These are phyloP conservation scores for Polypterus senegalus DNA, from an alignment of 2,113 vertebrate genomes.

Conservation along the genomic window DNA sequence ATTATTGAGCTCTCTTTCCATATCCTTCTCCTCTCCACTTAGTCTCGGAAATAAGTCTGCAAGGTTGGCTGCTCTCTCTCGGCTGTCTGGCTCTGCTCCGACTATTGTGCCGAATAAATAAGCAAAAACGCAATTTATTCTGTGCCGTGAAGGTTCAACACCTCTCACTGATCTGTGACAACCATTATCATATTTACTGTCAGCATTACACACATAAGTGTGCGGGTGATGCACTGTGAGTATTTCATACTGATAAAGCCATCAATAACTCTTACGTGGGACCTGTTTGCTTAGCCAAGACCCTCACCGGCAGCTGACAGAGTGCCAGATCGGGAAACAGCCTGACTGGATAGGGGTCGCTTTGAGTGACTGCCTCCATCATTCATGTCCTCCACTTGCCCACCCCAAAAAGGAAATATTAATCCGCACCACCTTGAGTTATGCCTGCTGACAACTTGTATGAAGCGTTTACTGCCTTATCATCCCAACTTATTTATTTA, in stretches of 20 bases:
- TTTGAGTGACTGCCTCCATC: constrained; percentile 24
- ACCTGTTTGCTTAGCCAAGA: constrained; percentile 34
- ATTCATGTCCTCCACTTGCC: constrained; percentile 15
- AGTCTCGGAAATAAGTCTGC: constrained; percentile 36
- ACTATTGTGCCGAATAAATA: constrained; percentile 57
- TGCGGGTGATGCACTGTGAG: constrained; percentile 55
- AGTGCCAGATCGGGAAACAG: constrained; percentile 21
- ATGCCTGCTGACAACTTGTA: constrained; percentile 24
- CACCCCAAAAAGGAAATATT: constrained; percentile 14
- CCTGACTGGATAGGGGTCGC: constrained; percentile 22
- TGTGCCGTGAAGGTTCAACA: constrained; percentile 51
- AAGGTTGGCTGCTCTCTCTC: constrained; percentile 35
- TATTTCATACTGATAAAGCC: constrained; percentile 61
- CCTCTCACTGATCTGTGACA: constrained; percentile 63
- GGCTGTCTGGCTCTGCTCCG: constrained; percentile 32
- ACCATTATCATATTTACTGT: constrained; percentile 74
- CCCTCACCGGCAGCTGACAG: constrained; percentile 22
- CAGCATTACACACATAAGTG: constrained; percentile 60
- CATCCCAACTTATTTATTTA: constrained; percentile 28
- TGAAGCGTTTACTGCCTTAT: constrained; percentile 31
- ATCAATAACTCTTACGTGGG: constrained; percentile 58
- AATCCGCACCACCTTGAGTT: constrained; percentile 15
- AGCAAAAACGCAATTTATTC: constrained; percentile 55
- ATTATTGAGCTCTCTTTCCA: too few relatives aligned
- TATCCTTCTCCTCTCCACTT: neutral